Percentiles rank a stretch among this genome's conserved stretches.
phyloP scores from a whole-genome alignment of 2,113 vertebrate species.

The Halcyon senegalensis region DNA sequence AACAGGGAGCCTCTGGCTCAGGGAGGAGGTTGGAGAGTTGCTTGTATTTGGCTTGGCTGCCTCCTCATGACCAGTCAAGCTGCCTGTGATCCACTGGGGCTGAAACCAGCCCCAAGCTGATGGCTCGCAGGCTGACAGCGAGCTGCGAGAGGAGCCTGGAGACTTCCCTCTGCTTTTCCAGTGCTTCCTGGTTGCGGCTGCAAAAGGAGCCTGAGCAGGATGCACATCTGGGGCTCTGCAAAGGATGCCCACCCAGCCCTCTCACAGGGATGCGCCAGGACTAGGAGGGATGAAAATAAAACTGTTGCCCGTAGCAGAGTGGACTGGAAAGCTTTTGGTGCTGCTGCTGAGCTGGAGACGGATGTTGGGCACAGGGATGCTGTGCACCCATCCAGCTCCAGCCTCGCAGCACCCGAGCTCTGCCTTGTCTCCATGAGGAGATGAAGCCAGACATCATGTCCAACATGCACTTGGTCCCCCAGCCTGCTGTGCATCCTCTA shows the following conservation, averaged over 20 bases:
- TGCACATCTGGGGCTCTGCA: background rate
- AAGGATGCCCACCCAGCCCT: background rate
- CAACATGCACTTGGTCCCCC: background rate
- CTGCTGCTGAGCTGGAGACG: background rate
- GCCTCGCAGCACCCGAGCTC: background rate
- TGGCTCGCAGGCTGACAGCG: background rate
- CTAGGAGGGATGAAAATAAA: conserved; percentile 14
- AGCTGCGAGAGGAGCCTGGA: background rate
- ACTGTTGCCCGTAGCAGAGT: background rate
- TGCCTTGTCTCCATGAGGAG: background rate
- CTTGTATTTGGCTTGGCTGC: background rate
- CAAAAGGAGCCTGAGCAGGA: background rate
- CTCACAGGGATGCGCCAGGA: background rate
- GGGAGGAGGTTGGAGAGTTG: background rate
- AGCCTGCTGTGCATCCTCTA: background rate
- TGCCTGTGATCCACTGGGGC: background rate
- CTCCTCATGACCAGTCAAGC: background rate
- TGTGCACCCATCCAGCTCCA: background rate
- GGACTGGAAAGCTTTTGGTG: background rate
- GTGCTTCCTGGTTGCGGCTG: background rate
- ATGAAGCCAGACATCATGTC: background rate
- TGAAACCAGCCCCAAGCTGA: background rate
- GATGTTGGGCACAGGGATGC: background rate
- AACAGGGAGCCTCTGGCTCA: background rate
- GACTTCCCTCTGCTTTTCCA: background rate